Conservation (phyloP, 2,888 invertebrate species). For the Andrena haemorrhoa region DNA sequence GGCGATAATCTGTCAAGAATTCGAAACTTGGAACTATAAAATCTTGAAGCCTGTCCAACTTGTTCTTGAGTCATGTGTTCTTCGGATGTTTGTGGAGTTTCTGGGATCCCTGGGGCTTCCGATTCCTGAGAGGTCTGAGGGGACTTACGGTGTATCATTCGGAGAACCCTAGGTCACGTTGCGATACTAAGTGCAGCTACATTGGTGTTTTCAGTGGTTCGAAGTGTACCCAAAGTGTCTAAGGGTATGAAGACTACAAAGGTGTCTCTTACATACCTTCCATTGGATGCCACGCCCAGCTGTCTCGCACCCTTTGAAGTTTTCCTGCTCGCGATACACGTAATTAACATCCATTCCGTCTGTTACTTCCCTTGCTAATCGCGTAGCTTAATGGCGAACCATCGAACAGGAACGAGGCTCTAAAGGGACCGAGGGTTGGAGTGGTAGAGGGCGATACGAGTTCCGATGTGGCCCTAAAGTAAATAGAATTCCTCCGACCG, state of each 20-base stretch:
- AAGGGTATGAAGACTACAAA: too few species aligned
- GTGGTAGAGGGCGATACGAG: conserved; percentile 7
- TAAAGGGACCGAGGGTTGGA: neutral
- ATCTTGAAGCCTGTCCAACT: neutral
- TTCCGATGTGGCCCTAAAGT: conserved; percentile 62
- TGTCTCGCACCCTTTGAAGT: too few species aligned
- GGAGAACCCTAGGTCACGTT: too few species aligned
- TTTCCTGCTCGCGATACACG: neutral
- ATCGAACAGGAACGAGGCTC: conserved; percentile 1
- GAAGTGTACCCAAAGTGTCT: too few species aligned
- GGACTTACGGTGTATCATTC: too few species aligned
- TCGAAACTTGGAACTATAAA: neutral
- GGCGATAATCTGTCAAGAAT: neutral
- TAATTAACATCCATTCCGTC: neutral
- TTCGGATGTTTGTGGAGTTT: too few species aligned
- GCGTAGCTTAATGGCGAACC: conserved; percentile 9
- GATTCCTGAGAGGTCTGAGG: too few species aligned
- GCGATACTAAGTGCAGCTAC: too few species aligned
- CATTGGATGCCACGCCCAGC: too few species aligned
- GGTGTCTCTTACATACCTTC: too few species aligned
- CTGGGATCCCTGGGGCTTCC: too few species aligned
- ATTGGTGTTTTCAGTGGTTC: too few species aligned
- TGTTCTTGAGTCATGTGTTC: neutral
- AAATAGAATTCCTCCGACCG: conserved; percentile 73
- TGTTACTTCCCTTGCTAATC: conserved; percentile 6